Conservation (phyloP, 1,140 invertebrate species). For the Paramacrobiotus metropolitanus region DNA sequence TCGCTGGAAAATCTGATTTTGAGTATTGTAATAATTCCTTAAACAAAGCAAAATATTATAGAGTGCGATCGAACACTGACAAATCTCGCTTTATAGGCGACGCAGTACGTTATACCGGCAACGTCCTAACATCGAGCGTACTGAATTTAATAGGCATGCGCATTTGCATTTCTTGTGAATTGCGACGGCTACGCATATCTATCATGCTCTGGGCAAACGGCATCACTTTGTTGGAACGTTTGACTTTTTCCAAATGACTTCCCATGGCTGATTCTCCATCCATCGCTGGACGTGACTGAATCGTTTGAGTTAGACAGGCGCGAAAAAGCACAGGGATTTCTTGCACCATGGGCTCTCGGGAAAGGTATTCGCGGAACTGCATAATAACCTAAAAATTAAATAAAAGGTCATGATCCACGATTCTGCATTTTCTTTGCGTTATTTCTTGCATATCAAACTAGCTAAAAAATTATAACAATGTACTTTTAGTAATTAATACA, state of each 20-base stretch:
- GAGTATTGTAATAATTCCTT: no score
- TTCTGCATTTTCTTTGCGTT: neutral
- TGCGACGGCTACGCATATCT: neutral
- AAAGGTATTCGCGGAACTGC: neutral
- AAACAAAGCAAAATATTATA: no score
- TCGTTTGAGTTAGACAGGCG: neutral
- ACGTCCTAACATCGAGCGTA: neutral
- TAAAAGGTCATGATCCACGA: neutral
- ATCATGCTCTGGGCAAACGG: neutral
- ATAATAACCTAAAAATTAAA: neutral
- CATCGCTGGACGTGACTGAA: neutral
- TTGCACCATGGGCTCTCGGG: neutral
- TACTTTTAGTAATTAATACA: no score
- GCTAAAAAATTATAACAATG: no score
- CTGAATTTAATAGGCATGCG: neutral
- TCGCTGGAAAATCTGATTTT: no score
- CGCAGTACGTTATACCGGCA: slow-evolving; percentile 1
- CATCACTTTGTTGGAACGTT: slow-evolving; percentile 1
- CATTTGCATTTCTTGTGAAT: slow-evolving; percentile 1
- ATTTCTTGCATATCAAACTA: neutral
- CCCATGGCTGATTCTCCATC: neutral
- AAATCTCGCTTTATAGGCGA: no score
- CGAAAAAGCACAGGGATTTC: neutral
- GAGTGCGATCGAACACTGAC: no score
- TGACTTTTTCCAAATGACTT: neutral